phyloP scores from a whole-genome alignment of 2,113 vertebrate genomes.

The Hylia prasina region DNA sequence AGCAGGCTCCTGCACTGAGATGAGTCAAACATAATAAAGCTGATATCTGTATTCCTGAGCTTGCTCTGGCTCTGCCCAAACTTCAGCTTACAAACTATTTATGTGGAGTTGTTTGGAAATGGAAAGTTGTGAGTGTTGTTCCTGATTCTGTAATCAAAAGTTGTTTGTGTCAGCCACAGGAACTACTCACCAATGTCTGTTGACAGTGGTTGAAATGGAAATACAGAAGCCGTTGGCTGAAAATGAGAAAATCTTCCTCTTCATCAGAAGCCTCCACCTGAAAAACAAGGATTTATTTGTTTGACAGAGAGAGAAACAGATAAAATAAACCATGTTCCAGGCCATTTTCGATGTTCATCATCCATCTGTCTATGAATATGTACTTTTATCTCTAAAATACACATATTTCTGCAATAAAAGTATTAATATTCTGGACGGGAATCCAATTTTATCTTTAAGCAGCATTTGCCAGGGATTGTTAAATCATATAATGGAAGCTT shows the following conservation, averaged over 20 bases:
- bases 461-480: constrained; percentile 31
- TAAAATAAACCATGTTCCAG: background rate
- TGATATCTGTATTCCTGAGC: background rate
- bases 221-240: background rate
- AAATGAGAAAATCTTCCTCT: background rate
- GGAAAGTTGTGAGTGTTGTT: background rate
- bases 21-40: background rate
- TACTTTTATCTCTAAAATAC: background rate
- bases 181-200: background rate
- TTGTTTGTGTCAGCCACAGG: background rate
- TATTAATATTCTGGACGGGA: constrained; percentile 26
- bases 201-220: background rate
- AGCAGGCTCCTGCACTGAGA: background rate
- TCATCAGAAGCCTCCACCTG: background rate
- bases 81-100: background rate
- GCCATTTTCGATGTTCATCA: background rate
- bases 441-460: constrained; percentile 36
- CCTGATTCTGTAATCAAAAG: background rate
- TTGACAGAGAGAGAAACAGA: background rate
- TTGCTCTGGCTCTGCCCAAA: background rate
- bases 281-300: background rate
- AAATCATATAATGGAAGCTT: constrained; percentile 40
- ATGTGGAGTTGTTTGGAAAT: background rate
- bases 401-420: background rate
- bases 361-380: background rate